A percentile compares a stretch with the other conserved stretches of the same genome.
phyloP scores from a whole-genome alignment of 2,797 vertebrate genomes.

The Hypotaenidia okinawae region DNA sequence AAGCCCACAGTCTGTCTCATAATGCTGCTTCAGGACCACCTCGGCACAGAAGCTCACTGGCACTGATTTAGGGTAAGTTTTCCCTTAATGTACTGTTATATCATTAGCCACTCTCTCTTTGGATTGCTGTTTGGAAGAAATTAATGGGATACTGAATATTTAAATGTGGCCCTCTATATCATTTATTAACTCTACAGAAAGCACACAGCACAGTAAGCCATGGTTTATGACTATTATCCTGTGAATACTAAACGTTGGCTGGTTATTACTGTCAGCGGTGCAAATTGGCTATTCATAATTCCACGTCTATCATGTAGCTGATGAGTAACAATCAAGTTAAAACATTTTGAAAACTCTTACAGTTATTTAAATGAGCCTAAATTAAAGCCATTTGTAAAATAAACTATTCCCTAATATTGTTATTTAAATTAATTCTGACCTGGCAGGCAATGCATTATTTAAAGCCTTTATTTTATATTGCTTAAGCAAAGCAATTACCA shows the following conservation, averaged over 20 bases:
- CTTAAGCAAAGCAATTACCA: conserved; percentile 55
- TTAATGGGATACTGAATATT: conserved; percentile 71
- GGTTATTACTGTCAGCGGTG: conserved; percentile 54
- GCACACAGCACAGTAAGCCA: conserved; percentile 65
- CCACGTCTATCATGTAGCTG: conserved; percentile 56
- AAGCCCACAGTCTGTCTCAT: neutral
- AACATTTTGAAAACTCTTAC: conserved; percentile 65
- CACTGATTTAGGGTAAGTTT: conserved; percentile 51
- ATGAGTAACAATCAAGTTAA: conserved; percentile 68
- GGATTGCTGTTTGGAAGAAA: conserved; percentile 67
- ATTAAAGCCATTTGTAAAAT: conserved; percentile 69
- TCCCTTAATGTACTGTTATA: conserved; percentile 41
- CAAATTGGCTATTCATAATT: conserved; percentile 65
- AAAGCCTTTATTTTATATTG: conserved; percentile 64
- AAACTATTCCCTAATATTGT: conserved; percentile 68
- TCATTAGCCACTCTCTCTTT: conserved; percentile 62
- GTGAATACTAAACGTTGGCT: conserved; percentile 60
- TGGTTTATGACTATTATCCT: conserved; percentile 68
- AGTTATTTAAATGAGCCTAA: conserved; percentile 71
- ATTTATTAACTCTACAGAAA: conserved; percentile 75
- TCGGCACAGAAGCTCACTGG: neutral
- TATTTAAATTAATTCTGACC: conserved; percentile 70
- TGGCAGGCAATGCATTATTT: conserved; percentile 64
- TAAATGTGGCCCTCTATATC: conserved; percentile 68
- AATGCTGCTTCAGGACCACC: neutral